Evolutionary conservation across 2,888 invertebrate species (phyloP).

Genomic region (Temnothorax rugatulus): DNA sequence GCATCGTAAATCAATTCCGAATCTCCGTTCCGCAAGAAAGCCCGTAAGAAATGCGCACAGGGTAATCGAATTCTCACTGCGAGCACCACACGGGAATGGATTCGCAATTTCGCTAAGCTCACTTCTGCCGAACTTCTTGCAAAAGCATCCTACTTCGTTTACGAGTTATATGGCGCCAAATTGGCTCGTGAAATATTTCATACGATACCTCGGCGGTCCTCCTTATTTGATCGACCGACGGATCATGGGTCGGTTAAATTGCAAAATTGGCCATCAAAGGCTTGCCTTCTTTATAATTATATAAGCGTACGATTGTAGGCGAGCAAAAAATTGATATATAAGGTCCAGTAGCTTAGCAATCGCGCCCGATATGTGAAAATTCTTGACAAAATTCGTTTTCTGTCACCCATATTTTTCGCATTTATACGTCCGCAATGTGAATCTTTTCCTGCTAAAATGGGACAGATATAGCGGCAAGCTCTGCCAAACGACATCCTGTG

Average conservation of each 20-base stretch:
- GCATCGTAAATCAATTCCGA: slow-evolving; percentile 38
- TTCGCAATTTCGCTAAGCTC: slow-evolving; percentile 36
- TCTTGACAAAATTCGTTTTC: not conserved
- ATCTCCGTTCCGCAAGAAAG: slow-evolving; percentile 55
- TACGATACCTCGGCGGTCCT: slow-evolving; percentile 11
- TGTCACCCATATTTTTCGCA: slow-evolving; percentile 9
- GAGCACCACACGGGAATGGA: slow-evolving; percentile 48
- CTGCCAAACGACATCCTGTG: slow-evolving; percentile 17
- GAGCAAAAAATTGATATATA: not conserved
- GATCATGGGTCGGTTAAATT: slow-evolving; percentile 4
- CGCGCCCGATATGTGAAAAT: not conserved
- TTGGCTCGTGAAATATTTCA: slow-evolving; percentile 67
- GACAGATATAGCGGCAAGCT: not conserved
- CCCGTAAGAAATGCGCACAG: slow-evolving; percentile 46
- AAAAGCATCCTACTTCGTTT: slow-evolving; percentile 52
- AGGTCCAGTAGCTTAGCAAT: not conserved
- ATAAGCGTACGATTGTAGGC: not conserved
- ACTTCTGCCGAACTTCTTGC: slow-evolving; percentile 10
- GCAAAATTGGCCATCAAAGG: not conserved
- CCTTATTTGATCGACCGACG: slow-evolving; percentile 37
- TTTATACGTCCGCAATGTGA: not conserved
- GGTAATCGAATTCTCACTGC: slow-evolving; percentile 68
- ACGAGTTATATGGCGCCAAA: slow-evolving; percentile 59
- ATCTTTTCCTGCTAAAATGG: slow-evolving; percentile 4
- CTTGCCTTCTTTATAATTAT: not conserved